Percentiles rank a stretch among this genome's conserved stretches.
These are phyloP conservation scores for Melieria omissa DNA, from an alignment of 2,888 invertebrate species.

Conservation along the genomic window DNA sequence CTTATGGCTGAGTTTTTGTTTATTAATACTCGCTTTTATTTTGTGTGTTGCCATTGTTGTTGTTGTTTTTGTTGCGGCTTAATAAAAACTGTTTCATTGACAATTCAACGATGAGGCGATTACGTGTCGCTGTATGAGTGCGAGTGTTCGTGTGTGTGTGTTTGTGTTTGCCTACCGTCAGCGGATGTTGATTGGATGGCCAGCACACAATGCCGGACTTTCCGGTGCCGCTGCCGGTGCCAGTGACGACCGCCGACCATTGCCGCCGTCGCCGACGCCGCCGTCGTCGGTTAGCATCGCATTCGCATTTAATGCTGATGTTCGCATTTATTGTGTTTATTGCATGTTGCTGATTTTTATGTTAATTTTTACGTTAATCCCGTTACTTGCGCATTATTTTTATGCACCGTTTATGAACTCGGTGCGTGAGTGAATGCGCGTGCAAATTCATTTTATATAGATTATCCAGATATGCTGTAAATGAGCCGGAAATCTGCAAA, in stretches of 20 bases:
- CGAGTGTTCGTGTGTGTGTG: slow-evolving; percentile 31
- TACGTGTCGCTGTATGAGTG: too few species aligned
- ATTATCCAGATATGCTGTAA: too few species aligned
- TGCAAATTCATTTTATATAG: too few species aligned
- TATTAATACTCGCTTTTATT: not conserved
- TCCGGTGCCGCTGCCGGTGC: slow-evolving; percentile 14
- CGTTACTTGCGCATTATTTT: not conserved
- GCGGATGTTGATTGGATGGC: slow-evolving; percentile 37
- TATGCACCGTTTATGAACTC: not conserved
- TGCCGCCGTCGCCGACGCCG: not conserved
- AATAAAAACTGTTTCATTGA: slow-evolving; percentile 48
- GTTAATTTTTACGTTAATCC: not conserved
- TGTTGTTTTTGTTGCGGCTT: slow-evolving; percentile 39
- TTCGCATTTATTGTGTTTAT: not conserved
- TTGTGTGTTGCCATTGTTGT: slow-evolving; percentile 19
- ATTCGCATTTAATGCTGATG: slow-evolving; percentile 7
- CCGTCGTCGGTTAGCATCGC: not conserved
- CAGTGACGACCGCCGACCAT: slow-evolving; percentile 1
- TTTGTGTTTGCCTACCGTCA: slow-evolving; percentile 13
- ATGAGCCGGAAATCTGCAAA: too few species aligned
- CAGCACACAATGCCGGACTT: slow-evolving; percentile 6
- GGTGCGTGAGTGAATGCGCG: too few species aligned
- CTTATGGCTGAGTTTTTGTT: too few species aligned
- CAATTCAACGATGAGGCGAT: slow-evolving; percentile 25
- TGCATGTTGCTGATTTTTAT: slow-evolving; percentile 9